A percentile compares a stretch with the other conserved stretches of the same genome.
Evolutionary conservation across 1,140 invertebrate species (phyloP).

Genomic region (Probaryconus sp.): DNA sequence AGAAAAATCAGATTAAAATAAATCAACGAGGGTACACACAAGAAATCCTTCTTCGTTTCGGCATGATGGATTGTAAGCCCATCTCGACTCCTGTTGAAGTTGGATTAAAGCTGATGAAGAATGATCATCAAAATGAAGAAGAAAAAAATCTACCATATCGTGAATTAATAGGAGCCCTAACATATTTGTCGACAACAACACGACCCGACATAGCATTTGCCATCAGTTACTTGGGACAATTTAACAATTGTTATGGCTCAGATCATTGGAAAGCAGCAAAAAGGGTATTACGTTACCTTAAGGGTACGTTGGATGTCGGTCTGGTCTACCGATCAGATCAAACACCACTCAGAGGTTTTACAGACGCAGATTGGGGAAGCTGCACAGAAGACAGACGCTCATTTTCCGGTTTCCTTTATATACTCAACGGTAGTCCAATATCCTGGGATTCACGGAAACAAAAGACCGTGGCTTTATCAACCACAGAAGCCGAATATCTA

Average conservation of each 20-base stretch:
- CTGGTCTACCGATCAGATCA: constrained; percentile 29
- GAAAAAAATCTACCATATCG: constrained; percentile 16
- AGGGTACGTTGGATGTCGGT: constrained; percentile 60
- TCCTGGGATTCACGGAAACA: constrained; percentile 58
- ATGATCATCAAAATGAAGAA: neutral
- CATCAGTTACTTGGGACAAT: constrained; percentile 19
- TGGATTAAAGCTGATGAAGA: constrained; percentile 7
- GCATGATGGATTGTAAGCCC: constrained; percentile 54
- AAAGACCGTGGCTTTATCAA: constrained; percentile 47
- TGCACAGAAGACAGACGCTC: constrained; percentile 44
- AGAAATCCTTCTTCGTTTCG: constrained; percentile 38
- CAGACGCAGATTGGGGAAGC: constrained; percentile 57
- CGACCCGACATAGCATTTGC: constrained; percentile 24
- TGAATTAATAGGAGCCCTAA: constrained; percentile 26
- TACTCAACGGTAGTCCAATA: constrained; percentile 31
- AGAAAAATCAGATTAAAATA: constrained; percentile 1
- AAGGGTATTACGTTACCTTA: constrained; percentile 60
- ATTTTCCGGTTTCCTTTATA: constrained; percentile 37
- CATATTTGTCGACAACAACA: neutral
- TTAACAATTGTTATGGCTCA: constrained; percentile 2
- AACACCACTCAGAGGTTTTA: constrained; percentile 16
- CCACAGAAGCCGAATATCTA: constrained; percentile 59
- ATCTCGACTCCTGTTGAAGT: constrained; percentile 43
- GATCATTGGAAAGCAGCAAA: constrained; percentile 20
- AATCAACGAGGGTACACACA: constrained; percentile 41